Percentiles rank a stretch among this genome's conserved stretches.
Conservation (phyloP, 1,140 invertebrate genomes). For the Acromyrmex heyeri region DNA sequence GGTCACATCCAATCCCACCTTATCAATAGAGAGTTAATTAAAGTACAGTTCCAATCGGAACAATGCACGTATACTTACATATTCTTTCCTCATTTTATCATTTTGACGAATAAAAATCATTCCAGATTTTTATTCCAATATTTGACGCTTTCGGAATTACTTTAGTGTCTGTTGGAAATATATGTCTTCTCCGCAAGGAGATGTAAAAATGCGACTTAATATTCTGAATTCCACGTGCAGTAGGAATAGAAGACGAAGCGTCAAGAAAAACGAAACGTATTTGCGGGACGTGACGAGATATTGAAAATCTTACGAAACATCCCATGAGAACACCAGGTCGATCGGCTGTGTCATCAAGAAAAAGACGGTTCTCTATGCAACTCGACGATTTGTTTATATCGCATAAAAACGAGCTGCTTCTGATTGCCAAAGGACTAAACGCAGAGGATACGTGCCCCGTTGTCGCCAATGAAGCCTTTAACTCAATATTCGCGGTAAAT, state of each 20-base stretch:
- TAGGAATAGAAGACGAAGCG: slow-evolving; percentile 1
- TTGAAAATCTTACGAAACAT: slow-evolving; percentile 54
- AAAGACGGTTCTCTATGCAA: not conserved
- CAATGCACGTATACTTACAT: not conserved
- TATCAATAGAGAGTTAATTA: not conserved
- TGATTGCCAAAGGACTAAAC: slow-evolving; percentile 22
- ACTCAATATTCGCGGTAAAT: not conserved
- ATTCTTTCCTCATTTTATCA: not conserved
- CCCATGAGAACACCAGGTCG: not conserved
- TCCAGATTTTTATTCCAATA: slow-evolving; percentile 1
- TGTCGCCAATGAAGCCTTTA: not conserved
- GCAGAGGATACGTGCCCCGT: not conserved
- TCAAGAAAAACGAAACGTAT: slow-evolving; percentile 32
- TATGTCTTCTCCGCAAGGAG: not conserved
- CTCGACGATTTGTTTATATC: slow-evolving; percentile 45
- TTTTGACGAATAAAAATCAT: slow-evolving; percentile 8
- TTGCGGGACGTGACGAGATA: slow-evolving; percentile 49
- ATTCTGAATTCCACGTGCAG: slow-evolving; percentile 16
- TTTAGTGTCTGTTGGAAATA: not conserved
- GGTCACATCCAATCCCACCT: too few species aligned
- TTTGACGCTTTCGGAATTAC: not conserved
- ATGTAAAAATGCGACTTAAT: slow-evolving; percentile 11
- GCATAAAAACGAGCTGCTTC: slow-evolving; percentile 32
- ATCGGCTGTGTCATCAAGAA: slow-evolving; percentile 17
- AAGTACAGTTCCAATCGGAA: not conserved